Percentiles rank a stretch among this genome's conserved stretches.
phyloP scores from a whole-genome alignment of 2,797 vertebrate genomes.

The Oreonectes daqikongensis region DNA sequence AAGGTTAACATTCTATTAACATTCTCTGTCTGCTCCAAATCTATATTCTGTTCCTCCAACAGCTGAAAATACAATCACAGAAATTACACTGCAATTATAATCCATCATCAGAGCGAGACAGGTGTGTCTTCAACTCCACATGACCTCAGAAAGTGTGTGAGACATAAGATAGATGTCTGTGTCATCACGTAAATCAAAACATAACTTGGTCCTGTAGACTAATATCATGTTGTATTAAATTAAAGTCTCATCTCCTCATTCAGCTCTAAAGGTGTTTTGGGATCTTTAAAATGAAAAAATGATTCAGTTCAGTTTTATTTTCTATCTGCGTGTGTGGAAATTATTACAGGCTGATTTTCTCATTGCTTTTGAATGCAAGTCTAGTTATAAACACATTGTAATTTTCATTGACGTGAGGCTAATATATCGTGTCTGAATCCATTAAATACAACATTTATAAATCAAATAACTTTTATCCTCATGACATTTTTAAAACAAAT shows the following conservation, averaged over 20 bases:
- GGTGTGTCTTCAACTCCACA: slow-evolving; percentile 7
- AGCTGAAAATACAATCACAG: slow-evolving; percentile 54
- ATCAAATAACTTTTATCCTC: neutral
- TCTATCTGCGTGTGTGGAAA: neutral
- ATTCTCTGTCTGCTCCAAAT: neutral
- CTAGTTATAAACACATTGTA: neutral
- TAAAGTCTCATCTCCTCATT: neutral
- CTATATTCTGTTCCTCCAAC: slow-evolving; percentile 60
- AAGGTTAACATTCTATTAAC: neutral
- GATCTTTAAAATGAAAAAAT: neutral
- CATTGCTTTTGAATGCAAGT: neutral
- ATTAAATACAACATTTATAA: neutral
- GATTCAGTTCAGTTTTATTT: neutral
- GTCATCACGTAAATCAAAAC: slow-evolving; percentile 6
- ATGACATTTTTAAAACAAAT: neutral
- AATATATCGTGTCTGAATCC: neutral
- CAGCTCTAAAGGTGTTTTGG: neutral
- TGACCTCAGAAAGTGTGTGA: neutral
- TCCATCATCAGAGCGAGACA: slow-evolving; percentile 48
- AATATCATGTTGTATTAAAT: neutral
- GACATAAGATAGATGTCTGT: slow-evolving; percentile 1
- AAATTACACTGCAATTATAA: slow-evolving; percentile 58
- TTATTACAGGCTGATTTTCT: neutral
- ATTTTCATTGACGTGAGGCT: neutral
- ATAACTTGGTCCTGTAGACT: neutral